Percentiles rank a stretch among this genome's conserved stretches.
Evolutionary conservation across 2,797 vertebrate genomes (phyloP).

Genomic region (Gadopsis bispinosus): DNA sequence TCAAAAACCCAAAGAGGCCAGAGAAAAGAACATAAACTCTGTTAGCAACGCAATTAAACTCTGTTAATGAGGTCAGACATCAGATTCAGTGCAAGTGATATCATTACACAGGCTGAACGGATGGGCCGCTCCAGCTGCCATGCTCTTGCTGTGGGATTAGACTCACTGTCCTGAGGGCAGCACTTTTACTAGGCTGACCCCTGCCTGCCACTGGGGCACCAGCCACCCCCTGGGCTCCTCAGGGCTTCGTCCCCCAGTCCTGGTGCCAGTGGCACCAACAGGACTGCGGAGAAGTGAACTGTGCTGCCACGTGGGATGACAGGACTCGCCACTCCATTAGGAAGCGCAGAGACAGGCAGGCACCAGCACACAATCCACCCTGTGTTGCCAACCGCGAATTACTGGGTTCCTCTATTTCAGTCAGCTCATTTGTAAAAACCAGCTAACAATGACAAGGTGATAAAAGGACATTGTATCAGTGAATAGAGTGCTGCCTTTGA

Average conservation of each 20-base stretch:
- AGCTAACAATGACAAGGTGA: constrained; percentile 81
- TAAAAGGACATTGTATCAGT: constrained; percentile 77
- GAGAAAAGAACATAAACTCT: constrained; percentile 94
- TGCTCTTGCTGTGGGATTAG: constrained; percentile 86
- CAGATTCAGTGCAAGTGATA: constrained; percentile 97
- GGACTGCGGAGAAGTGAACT: constrained; percentile 81
- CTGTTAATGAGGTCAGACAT: constrained; percentile 99
- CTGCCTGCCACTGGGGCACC: constrained; percentile 73
- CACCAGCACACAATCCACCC: constrained; percentile 85
- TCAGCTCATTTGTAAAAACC: constrained; percentile 85
- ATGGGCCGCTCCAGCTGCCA: constrained; percentile 90
- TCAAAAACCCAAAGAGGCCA: constrained; percentile 91
- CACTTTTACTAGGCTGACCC: constrained; percentile 82
- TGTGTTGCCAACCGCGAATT: constrained; percentile 81
- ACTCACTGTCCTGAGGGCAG: constrained; percentile 84
- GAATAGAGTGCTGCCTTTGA: constrained; percentile 66
- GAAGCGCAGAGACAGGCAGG: constrained; percentile 85
- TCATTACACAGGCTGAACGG: constrained; percentile 93
- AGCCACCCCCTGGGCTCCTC: constrained; percentile 71
- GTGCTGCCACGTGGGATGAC: constrained; percentile 85
- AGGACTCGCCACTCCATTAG: constrained; percentile 78
- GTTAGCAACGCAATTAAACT: constrained; percentile 99
- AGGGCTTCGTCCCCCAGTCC: constrained; percentile 65
- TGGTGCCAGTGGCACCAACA: constrained; percentile 79
- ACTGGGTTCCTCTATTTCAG: constrained; percentile 83